These are phyloP conservation scores for Phrynocephalus guinanensis DNA, from an alignment of 2,797 vertebrate species.

Conservation along the genomic window DNA sequence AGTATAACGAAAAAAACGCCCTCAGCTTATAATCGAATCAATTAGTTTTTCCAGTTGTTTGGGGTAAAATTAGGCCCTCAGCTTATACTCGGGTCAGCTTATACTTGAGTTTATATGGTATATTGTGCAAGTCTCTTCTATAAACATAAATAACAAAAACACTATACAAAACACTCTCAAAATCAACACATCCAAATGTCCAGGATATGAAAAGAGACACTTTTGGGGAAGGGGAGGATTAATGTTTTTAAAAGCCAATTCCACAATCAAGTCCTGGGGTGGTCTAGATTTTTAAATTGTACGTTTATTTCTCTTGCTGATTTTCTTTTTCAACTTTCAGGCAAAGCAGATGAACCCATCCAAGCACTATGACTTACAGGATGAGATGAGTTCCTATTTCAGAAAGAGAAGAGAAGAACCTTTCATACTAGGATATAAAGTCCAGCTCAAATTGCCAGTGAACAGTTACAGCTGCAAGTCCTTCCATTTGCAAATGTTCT, in stretches of 20 bases:
- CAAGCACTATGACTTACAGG: conserved; percentile 35
- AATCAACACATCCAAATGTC: not conserved
- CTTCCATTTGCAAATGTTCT: conserved; percentile 25
- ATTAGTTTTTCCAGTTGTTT: too few species aligned
- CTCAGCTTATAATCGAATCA: too few species aligned
- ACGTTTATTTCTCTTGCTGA: not conserved
- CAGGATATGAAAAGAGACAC: not conserved
- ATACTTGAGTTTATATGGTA: too few species aligned
- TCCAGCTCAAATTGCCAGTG: conserved; percentile 51
- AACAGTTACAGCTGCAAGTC: conserved; percentile 65
- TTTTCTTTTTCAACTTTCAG: conserved; percentile 4
- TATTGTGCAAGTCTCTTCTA: too few species aligned
- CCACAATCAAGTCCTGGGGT: not conserved
- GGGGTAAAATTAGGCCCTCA: too few species aligned
- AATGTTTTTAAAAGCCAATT: not conserved
- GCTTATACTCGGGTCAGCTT: too few species aligned
- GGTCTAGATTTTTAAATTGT: not conserved
- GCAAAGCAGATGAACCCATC: conserved; percentile 54
- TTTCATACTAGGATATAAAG: conserved; percentile 69
- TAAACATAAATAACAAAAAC: not conserved
- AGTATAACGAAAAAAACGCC: too few species aligned
- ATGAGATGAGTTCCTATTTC: not conserved
- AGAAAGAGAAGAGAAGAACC: conserved; percentile 58
- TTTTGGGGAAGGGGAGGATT: not conserved
- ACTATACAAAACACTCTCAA: not conserved